Evolutionary conservation across 2,888 invertebrate genomes (phyloP).

Genomic region (Epinotia ramella): DNA sequence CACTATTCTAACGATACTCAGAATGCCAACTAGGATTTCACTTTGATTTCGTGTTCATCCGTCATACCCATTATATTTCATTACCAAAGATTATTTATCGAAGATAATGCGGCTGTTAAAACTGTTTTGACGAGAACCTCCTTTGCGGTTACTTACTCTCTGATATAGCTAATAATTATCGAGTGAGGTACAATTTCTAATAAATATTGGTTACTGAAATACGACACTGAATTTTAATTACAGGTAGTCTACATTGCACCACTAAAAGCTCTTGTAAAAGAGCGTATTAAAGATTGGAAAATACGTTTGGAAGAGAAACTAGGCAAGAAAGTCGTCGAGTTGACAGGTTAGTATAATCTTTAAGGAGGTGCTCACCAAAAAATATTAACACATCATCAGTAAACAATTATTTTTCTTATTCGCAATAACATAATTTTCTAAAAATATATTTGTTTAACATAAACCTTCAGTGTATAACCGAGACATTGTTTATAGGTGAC

Average conservation of each 20-base stretch:
- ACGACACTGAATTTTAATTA: conserved; percentile 47
- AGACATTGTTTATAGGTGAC: conserved; percentile 66
- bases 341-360: conserved; percentile 89
- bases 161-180: too few relatives aligned
- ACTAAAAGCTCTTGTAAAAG: conserved; percentile 98
- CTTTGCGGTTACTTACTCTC: too few relatives aligned
- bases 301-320: conserved; percentile 89
- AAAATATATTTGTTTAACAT: not conserved
- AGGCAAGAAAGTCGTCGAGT: conserved; percentile 94
- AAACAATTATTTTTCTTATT: too few relatives aligned
- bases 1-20: conserved; percentile 53
- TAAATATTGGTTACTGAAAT: not conserved
- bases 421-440: not conserved
- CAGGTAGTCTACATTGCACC: conserved; percentile 99
- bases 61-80: too few relatives aligned
- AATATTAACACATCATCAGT: too few relatives aligned
- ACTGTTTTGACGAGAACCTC: too few relatives aligned
- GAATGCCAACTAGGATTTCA: too few relatives aligned
- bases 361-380: not conserved
- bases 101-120: too few relatives aligned
- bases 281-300: conserved; percentile 98
- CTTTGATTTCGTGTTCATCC: too few relatives aligned
- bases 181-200: not conserved
- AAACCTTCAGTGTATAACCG: not conserved
- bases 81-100: too few relatives aligned